phyloP scores from a whole-genome alignment of 2,797 vertebrate species.

The Enteromius paludinosus region DNA sequence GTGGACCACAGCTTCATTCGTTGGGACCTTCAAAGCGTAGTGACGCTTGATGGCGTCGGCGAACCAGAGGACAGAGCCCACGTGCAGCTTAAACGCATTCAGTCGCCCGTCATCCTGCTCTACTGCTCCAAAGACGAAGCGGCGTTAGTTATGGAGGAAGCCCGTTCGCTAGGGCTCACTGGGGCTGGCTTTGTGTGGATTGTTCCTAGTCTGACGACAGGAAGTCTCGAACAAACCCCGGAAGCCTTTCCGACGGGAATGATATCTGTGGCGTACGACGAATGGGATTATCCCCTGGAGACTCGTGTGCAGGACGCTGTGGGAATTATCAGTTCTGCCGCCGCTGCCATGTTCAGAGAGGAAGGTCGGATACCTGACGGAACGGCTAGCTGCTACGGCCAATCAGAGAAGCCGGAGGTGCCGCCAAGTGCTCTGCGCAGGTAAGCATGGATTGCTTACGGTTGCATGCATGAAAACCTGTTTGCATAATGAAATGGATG shows the following conservation, averaged over 20 bases:
- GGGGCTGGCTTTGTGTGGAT: conserved; percentile 98
- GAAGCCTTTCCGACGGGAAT: conserved; percentile 94
- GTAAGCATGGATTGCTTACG: conserved; percentile 61
- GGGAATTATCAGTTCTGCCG: conserved; percentile 90
- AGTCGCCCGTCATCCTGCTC: conserved; percentile 93
- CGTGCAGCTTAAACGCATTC: conserved; percentile 96
- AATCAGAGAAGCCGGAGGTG: conserved; percentile 83
- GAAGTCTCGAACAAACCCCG: conserved; percentile 91
- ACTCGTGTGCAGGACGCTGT: conserved; percentile 90
- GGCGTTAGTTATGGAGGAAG: conserved; percentile 89
- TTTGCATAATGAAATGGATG: not conserved
- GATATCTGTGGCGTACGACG: conserved; percentile 94
- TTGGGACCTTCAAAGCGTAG: conserved; percentile 96
- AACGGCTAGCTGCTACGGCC: conserved; percentile 90
- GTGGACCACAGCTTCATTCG: conserved; percentile 89
- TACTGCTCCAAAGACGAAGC: conserved; percentile 98
- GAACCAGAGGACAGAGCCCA: conserved; percentile 92
- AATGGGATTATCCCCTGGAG: conserved; percentile 95
- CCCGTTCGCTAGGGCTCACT: conserved; percentile 91
- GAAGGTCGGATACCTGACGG: conserved; percentile 92
- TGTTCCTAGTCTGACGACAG: conserved; percentile 92
- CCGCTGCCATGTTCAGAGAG: conserved; percentile 90
- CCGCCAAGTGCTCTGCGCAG: conserved; percentile 80
- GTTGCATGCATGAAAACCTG: not conserved
- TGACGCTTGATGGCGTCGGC: conserved; percentile 89